Percentiles rank a stretch among this genome's conserved stretches.
Evolutionary conservation across 2,113 vertebrate genomes (phyloP).

Genomic region (Pholis gunnellus): DNA sequence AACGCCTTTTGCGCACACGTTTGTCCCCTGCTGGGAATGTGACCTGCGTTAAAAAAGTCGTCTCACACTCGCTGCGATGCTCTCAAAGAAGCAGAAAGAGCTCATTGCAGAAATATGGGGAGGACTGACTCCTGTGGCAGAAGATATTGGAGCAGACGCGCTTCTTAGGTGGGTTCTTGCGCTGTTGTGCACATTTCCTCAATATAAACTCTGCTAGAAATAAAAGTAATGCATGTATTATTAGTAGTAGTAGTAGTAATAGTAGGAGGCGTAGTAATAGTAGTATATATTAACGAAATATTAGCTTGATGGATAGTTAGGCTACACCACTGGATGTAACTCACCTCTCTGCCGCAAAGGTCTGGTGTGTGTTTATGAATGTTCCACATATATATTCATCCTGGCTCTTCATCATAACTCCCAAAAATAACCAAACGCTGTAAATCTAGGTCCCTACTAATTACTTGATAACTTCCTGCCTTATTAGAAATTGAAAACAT

Average conservation of each 20-base stretch:
- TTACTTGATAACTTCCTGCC: not conserved
- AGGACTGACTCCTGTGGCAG: constrained; percentile 71
- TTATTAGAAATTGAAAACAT: not conserved
- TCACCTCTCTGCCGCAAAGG: not conserved
- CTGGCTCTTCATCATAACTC: not conserved
- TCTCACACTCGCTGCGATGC: constrained; percentile 68
- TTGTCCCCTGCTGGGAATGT: not conserved
- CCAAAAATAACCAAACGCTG: not conserved
- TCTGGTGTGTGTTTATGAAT: not conserved
- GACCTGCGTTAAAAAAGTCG: not conserved
- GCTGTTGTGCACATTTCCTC: not conserved
- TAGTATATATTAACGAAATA: too few relatives aligned
- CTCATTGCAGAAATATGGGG: constrained; percentile 78
- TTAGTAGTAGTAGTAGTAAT: not conserved
- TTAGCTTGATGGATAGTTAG: not conserved
- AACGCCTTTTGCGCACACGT: not conserved
- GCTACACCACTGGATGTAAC: not conserved
- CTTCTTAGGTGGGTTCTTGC: constrained; percentile 77
- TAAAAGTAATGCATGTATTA: not conserved
- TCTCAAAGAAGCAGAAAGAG: constrained; percentile 76
- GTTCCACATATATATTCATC: not conserved
- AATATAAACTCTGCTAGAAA: not conserved
- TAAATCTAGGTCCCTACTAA: too few relatives aligned
- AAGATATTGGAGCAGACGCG: constrained; percentile 81
- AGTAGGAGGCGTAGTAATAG: too few relatives aligned